Percentiles rank a stretch among this genome's conserved stretches.
Conservation (phyloP, 1,140 invertebrate genomes). For the Globodera rostochiensis region DNA sequence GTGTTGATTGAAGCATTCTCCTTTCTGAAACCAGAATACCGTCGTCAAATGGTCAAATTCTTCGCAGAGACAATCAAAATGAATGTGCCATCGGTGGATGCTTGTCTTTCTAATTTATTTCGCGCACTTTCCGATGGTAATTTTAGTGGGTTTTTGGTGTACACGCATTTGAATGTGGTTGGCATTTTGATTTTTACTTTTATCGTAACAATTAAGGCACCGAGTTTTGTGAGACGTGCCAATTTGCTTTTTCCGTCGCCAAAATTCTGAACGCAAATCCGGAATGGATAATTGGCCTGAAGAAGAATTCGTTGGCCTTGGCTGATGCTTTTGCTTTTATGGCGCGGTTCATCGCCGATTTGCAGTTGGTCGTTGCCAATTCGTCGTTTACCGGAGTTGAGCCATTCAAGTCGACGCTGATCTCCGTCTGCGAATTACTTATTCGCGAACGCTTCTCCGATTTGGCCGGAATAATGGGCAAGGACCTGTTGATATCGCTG, state of each 20-base stretch:
- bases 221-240: slow-evolving; percentile 42
- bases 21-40: slow-evolving; percentile 23
- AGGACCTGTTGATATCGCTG: slow-evolving; percentile 32
- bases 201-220: slow-evolving; percentile 18
- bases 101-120: slow-evolving; percentile 36
- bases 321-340: slow-evolving; percentile 35
- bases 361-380: slow-evolving; percentile 16
- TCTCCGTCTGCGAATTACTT: slow-evolving; percentile 39
- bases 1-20: slow-evolving; percentile 37
- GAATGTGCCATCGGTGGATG: slow-evolving; percentile 38
- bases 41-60: slow-evolving; percentile 39
- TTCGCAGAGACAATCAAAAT: slow-evolving; percentile 35
- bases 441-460: slow-evolving; percentile 36
- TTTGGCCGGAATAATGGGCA: slow-evolving; percentile 24
- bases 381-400: not conserved
- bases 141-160: slow-evolving; percentile 1
- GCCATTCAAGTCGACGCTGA: slow-evolving; percentile 26
- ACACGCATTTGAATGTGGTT: not conserved
- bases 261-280: slow-evolving; percentile 34
- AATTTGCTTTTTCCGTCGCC: slow-evolving; percentile 32
- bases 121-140: slow-evolving; percentile 40
- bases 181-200: not conserved
- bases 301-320: slow-evolving; percentile 24
- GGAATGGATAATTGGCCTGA: slow-evolving; percentile 32
- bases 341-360: slow-evolving; percentile 42